A percentile compares a stretch with the other conserved stretches of the same genome.
Evolutionary conservation across 2,888 invertebrate genomes (phyloP).

Genomic region (Panzeria rudis): DNA sequence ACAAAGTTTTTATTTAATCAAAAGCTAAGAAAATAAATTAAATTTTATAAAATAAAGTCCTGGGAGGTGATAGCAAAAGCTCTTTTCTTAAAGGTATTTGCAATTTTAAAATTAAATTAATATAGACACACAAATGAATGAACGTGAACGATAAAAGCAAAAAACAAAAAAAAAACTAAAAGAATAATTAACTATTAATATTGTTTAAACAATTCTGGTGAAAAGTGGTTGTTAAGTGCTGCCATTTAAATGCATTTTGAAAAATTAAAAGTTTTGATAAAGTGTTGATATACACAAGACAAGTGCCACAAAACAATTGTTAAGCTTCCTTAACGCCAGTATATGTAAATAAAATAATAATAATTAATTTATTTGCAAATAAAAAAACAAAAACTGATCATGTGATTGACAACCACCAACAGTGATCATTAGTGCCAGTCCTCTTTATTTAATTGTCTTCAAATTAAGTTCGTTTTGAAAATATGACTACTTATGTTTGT

Average conservation of each 20-base stretch:
- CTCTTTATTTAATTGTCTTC: neutral
- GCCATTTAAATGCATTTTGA: slow-evolving; percentile 32
- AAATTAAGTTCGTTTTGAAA: neutral
- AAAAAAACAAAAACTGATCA: slow-evolving; percentile 42
- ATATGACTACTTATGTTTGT: neutral
- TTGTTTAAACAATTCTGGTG: slow-evolving; percentile 5
- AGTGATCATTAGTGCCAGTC: slow-evolving; percentile 24
- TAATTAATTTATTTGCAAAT: slow-evolving; percentile 19
- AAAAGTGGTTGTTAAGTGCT: slow-evolving; percentile 38
- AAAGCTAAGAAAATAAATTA: neutral
- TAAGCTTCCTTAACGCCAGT: slow-evolving; percentile 56
- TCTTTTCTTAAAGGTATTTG: slow-evolving; percentile 60
- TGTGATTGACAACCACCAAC: slow-evolving; percentile 36
- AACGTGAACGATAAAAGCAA: slow-evolving; percentile 2
- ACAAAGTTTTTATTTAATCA: slow-evolving; percentile 22
- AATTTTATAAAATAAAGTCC: slow-evolving; percentile 49
- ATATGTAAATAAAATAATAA: slow-evolving; percentile 1
- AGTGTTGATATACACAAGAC: neutral
- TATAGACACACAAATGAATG: neutral
- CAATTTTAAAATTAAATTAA: slow-evolving; percentile 19
- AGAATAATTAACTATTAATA: neutral
- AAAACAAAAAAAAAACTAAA: slow-evolving; percentile 20
- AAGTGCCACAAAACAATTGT: slow-evolving; percentile 30
- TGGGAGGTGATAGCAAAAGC: slow-evolving; percentile 52
- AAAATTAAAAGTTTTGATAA: slow-evolving; percentile 24